Percentiles rank a stretch among this genome's conserved stretches.
Conservation (phyloP, 2,113 vertebrate species). For the Pteronura brasiliensis region DNA sequence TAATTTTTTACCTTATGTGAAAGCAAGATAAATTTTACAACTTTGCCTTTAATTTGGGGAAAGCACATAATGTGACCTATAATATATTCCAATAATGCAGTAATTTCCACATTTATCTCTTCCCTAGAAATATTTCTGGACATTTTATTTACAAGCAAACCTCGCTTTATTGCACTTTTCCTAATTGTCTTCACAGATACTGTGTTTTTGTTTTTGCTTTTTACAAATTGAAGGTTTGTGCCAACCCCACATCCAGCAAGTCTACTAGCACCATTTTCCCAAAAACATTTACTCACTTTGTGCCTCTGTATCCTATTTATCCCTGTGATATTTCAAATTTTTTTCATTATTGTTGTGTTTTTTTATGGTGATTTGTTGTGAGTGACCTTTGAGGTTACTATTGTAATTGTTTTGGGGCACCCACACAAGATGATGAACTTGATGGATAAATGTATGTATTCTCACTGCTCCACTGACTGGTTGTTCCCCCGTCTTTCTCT, state of each 20-base stretch:
- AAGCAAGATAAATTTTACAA: neutral
- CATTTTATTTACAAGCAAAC: neutral
- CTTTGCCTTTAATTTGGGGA: neutral
- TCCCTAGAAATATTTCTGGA: neutral
- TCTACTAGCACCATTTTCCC: neutral
- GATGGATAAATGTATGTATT: neutral
- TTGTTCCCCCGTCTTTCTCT: neutral
- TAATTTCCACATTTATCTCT: neutral
- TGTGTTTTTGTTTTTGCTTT: neutral
- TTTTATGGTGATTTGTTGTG: neutral
- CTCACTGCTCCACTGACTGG: neutral
- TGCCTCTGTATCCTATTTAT: neutral
- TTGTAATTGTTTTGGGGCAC: neutral
- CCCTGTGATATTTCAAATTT: neutral
- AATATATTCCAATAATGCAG: neutral
- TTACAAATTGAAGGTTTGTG: neutral
- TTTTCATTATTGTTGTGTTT: neutral
- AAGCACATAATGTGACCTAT: neutral
- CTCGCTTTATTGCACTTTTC: neutral
- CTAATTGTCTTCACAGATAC: neutral
- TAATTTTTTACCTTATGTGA: neutral
- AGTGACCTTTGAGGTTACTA: neutral
- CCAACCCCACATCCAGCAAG: neutral
- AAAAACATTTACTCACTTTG: neutral
- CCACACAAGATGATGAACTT: neutral